These are phyloP conservation scores for Saxicola maurus DNA, from an alignment of 2,797 vertebrate genomes.

Conservation along the genomic window DNA sequence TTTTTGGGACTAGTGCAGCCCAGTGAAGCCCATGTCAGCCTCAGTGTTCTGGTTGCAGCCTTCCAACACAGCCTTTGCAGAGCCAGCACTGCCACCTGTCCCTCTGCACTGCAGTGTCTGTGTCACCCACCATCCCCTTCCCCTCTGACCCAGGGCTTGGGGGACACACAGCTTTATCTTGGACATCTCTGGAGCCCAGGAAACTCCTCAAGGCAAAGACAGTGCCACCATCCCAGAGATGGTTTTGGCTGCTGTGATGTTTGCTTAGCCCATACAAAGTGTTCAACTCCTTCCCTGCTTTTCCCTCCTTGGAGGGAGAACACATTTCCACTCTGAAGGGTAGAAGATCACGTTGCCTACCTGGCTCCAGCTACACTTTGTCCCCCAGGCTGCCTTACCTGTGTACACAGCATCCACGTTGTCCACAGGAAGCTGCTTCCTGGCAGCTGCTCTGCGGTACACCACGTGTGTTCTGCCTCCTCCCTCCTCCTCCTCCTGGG, in stretches of 20 bases:
- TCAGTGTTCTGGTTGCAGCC: neutral
- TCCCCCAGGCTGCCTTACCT: conserved; percentile 77
- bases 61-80: rapidly evolving
- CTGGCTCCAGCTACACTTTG: neutral
- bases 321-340: neutral
- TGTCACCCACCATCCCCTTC: neutral
- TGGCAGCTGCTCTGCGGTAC: conserved; percentile 85
- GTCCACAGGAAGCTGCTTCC: conserved; percentile 65
- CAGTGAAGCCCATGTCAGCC: rapidly evolving
- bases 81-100: neutral
- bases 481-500: conserved; percentile 72
- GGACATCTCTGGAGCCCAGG: neutral
- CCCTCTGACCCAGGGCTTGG: rapidly evolving
- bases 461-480: conserved; percentile 91
- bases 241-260: neutral
- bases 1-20: neutral
- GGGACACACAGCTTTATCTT: rapidly evolving
- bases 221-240: neutral
- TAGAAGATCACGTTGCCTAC: neutral
- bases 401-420: conserved; percentile 70
- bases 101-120: neutral
- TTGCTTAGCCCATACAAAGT: neutral
- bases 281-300: neutral
- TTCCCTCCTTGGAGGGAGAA: neutral
- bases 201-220: neutral